Conservation (phyloP, 2,797 vertebrate species). For the Clarias laeviceps region DNA sequence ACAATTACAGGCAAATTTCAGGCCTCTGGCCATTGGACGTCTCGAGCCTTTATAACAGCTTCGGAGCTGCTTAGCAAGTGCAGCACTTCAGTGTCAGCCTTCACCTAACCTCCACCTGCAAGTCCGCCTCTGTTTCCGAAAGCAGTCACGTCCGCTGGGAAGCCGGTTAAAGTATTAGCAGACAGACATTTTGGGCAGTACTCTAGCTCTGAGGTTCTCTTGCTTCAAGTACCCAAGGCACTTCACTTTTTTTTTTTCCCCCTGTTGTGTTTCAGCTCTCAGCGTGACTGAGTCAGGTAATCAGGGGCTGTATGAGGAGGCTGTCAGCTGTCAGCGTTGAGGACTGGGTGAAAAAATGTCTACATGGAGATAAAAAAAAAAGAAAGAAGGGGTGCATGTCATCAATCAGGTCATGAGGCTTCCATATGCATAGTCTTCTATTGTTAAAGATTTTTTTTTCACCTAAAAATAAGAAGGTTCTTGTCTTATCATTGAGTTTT, state of each 20-base stretch:
- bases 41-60: conserved; percentile 13
- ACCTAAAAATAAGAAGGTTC: neutral
- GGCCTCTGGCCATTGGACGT: conserved; percentile 3
- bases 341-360: neutral
- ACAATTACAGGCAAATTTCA: conserved; percentile 47
- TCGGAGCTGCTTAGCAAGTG: neutral
- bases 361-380: neutral
- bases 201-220: neutral
- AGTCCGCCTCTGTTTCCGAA: conserved; percentile 10
- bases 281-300: neutral
- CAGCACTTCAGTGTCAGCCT: conserved; percentile 40
- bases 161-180: neutral
- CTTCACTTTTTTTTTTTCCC: neutral
- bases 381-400: neutral
- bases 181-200: neutral
- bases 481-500: neutral
- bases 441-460: neutral
- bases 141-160: conserved; percentile 13
- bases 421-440: neutral
- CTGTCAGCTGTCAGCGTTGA: neutral
- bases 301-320: neutral
- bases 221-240: neutral
- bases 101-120: conserved; percentile 28
- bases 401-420: neutral
- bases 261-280: conserved; percentile 10